A percentile compares a stretch with the other conserved stretches of the same genome.
Evolutionary conservation across 92 coral and sea anemone species (phyloP).

Genomic region (Heteractis magnifica): DNA sequence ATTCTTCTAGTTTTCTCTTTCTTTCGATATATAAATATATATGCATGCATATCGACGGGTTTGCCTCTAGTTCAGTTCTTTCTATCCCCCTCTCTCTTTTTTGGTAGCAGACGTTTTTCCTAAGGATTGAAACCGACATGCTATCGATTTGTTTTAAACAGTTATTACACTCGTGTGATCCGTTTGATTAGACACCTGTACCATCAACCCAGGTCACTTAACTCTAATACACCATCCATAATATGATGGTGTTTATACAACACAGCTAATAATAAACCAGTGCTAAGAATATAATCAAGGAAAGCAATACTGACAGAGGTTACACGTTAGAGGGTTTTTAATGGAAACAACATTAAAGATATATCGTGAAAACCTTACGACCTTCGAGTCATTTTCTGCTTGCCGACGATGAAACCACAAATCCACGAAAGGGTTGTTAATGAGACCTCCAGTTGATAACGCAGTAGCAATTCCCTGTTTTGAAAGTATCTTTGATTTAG

Average conservation of each 20-base stretch:
- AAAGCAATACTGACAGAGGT: neutral
- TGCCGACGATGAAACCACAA: neutral
- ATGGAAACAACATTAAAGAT: neutral
- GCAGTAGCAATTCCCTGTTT: neutral
- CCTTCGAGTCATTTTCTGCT: neutral
- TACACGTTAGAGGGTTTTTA: neutral
- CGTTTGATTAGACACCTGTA: neutral
- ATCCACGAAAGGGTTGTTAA: neutral
- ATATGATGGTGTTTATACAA: neutral
- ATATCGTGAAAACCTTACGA: slow-evolving; percentile 3
- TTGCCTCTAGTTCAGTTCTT: no score
- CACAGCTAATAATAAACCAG: neutral
- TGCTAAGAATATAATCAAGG: neutral
- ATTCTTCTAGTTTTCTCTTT: no score
- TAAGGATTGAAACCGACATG: neutral
- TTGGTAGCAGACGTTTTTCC: no score
- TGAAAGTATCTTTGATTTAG: neutral
- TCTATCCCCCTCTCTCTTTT: no score
- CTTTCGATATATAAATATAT: no score
- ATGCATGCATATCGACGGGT: no score
- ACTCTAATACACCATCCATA: neutral
- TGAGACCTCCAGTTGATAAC: neutral
- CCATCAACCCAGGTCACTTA: neutral
- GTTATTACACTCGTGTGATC: neutral
- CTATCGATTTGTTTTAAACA: slow-evolving; percentile 4